phyloP scores from a whole-genome alignment of 2,113 vertebrate genomes.

The Theristicus caerulescens region DNA sequence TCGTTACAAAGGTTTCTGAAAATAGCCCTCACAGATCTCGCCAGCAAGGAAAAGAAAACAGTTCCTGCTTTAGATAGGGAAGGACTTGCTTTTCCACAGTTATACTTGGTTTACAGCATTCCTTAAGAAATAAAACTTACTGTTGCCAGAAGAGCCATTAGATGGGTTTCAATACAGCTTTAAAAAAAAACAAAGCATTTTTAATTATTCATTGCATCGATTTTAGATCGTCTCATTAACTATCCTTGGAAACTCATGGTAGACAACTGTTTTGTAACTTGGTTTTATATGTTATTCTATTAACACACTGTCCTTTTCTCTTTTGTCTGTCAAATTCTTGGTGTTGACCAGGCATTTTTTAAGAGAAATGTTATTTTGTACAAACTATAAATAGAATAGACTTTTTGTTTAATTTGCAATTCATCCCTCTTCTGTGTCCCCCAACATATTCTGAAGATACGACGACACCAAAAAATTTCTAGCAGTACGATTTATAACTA shows the following conservation, averaged over 20 bases:
- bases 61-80: neutral
- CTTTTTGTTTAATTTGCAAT: neutral
- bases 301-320: neutral
- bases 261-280: neutral
- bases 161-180: neutral
- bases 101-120: neutral
- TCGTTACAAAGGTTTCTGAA: neutral
- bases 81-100: neutral
- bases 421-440: neutral
- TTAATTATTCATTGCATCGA: neutral
- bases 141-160: neutral
- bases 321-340: neutral
- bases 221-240: neutral
- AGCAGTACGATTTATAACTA: neutral
- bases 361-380: neutral
- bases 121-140: neutral
- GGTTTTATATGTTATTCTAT: neutral
- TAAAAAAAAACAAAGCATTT: neutral
- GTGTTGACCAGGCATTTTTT: neutral
- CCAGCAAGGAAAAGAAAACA: neutral
- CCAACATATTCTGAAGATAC: neutral
- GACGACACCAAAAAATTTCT: neutral
- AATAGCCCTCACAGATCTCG: neutral
- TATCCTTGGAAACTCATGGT: neutral
- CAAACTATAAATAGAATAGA: neutral